Evolutionary conservation across 2,888 invertebrate species (phyloP), one percentile per base, ranked within the genome.

Genomic region (Cordilura impudica): DNA sequence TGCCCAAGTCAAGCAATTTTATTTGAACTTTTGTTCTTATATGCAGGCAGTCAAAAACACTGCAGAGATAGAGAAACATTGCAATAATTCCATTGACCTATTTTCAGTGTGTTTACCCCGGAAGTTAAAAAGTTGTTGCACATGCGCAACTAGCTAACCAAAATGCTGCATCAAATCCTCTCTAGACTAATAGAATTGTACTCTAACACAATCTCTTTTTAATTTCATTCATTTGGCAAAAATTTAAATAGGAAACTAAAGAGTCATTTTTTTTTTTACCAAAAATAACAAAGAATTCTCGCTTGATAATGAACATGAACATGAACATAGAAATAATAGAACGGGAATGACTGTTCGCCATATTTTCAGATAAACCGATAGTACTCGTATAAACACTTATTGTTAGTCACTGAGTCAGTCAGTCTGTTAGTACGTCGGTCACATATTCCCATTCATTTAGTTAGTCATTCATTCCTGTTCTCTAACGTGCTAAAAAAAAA

Each of bases 31-130:
- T 75, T 69, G 63, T 70, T 71, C 60, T 72, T 39, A 47, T 29
- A 60, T 47, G 54, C 66, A 26, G 26, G 10, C 58, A 39, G 4
- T 16, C 14, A 45, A 3, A 47, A 5, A 51, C n/a, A n/a, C n/a
- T 39, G n/a, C 63, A n/a, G 45, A 63, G 63, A 74, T 51, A 54
- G 51, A 49, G 63, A 73, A 45, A 45, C 49, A 16, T 54, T 75
- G 69, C 71, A 75, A 60, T 69, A 63, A 66, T 83, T 82, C 83
- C 83, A 82, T 78, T 84, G 84, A 83, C 84, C 84, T 49, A 84
- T 81, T 81, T 84, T 83, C 56, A 76, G 84, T 83, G 78, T 82
- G 70, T 83, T 83, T 83, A 84, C 82, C 84, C 84, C 84, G 84
- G 84, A 84, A 84, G 81, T 82, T 74, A 71, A 58, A 77, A 60